A percentile compares a stretch with the other conserved stretches of the same genome.
Evolutionary conservation across 2,113 vertebrate species (phyloP).

Genomic region (Propithecus coquereli): DNA sequence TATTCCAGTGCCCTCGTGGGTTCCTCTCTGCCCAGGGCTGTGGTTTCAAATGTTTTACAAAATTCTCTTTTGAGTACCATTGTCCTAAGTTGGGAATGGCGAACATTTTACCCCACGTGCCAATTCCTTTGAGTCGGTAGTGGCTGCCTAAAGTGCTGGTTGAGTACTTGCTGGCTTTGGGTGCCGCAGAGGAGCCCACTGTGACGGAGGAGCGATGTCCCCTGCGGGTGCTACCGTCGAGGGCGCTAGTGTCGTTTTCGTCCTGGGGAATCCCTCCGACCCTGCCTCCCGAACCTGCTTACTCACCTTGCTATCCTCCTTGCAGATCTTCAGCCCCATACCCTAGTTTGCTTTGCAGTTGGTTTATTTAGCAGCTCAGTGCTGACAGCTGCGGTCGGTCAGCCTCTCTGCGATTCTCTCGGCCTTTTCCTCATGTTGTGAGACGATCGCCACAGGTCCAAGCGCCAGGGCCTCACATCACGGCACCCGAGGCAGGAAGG

Average conservation of each 20-base stretch:
- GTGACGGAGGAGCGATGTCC: too few relatives aligned
- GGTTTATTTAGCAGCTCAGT: not conserved
- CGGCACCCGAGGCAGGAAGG: not conserved
- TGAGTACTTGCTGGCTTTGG: not conserved
- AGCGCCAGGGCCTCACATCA: not conserved
- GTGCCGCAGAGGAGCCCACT: not conserved
- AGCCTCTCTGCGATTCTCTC: not conserved
- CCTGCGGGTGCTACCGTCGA: not conserved
- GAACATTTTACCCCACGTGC: not conserved
- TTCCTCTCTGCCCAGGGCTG: not conserved
- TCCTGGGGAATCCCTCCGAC: not conserved
- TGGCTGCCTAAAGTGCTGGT: too few relatives aligned
- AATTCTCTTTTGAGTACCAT: not conserved
- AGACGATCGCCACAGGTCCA: not conserved
- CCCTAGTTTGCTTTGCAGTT: not conserved
- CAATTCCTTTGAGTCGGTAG: not conserved
- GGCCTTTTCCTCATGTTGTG: not conserved
- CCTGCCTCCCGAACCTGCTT: not conserved
- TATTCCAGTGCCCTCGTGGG: not conserved
- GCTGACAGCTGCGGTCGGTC: not conserved
- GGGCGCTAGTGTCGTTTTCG: not conserved
- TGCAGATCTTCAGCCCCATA: not conserved
- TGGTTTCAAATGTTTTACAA: not conserved
- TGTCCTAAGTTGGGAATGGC: not conserved
- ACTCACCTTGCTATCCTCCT: not conserved